Base-by-base conservation (phyloP, 92 coral and sea anemone species). In the Parazoanthus swiftii region DNA sequence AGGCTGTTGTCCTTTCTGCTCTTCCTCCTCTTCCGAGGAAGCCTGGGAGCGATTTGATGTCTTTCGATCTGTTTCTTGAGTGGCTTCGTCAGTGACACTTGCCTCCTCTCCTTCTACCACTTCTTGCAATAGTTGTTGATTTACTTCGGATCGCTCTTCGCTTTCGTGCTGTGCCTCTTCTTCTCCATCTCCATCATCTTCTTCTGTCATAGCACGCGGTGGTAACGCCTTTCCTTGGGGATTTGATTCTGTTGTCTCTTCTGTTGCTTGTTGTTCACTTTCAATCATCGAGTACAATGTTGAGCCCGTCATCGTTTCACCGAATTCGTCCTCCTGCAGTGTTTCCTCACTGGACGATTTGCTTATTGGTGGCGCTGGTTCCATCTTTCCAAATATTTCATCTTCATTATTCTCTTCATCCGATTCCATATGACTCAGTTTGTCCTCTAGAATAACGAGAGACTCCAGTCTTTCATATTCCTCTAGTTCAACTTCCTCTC, bases 381-480 rank as follows among this genome's bases (percentile, higher is more conserved):
- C 43, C 93, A 89, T 76, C 88, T 90, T 76, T 81, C 91, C 63
- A 72, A 86, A 76, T 75, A 90, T 71, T 86, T 78, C 58, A 23
- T 90, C 85, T 11, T 93, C 95, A 66, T 91, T 93, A 76, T 86
- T 23, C 39, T 89, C 89, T 66, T 93, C 96, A 89, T 92, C 98
- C 29, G 98, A 95, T 70, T 95, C 98, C 68, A 95, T 95, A 33
- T 95, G 98, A 82, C 98, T 95, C n/a, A 95, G 87, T 81, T 95
- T 95, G 38, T 95, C 98, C 76, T 95, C 98, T 56, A 95, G 90
- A 58, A 95, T 91, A 54, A 95, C 98, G 63, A 95, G 92, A 51
- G 98, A 95, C 74, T 95, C 98, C 6, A 95, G 93, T 82, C 98
- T 87, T 82, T 95, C 98, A 78, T 95, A 95, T 88, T 95, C 98